Base-by-base conservation (phyloP, 30 jellyfish, hydroid and myxozoan species). In the Chironex yamaguchii region DNA sequence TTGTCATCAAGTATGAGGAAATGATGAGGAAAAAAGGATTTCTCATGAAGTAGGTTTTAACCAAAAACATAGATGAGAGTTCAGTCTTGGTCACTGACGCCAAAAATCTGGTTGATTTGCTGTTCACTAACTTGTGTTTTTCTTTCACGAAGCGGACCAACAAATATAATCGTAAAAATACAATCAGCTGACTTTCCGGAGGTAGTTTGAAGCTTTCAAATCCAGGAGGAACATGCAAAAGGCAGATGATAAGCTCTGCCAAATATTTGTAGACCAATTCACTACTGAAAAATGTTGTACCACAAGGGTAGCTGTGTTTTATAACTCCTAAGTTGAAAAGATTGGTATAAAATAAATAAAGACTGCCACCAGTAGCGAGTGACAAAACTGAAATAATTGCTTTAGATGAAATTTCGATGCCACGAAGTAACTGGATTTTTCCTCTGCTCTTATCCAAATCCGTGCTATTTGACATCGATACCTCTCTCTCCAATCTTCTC, bases 41-140 rank as follows among this genome's bases (percentile, higher is more conserved):
- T 62, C 95, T 89, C 96, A 92, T 86, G 72, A 92, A 92, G 82
- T 85, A 92, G 1, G 98, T 92, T 79, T 92, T 92, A 76, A 92
- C 36, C 67, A 92, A 34, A 70, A 92, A 92, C 67, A 92, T 87
- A 1, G 97, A 86, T 17, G 97, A 52, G 87, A 92, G 51, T 32
- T 92, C 98, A 1, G 98, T 92, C 81, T 92, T 92, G 17, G 98
- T 92, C 14, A 92, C 98, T 21, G 98, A 92, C 1, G 98, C 98
- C 23, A 92, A 82, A 73, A 92, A 92, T 48, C 98, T 72, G 21
- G 98, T 92, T 28, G 98, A 92, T 64, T 87, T 90, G 76, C 96
- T 82, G 90, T 85, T 92, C 96, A 92, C 83, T 24, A 92, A 88
- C 36, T 92, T 83, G 82, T 92, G 98, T 62, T 92, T 92, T 67